These are phyloP conservation scores for Neoaliturus tenellus DNA, from an alignment of 2,888 invertebrate species.

Conservation along the genomic window DNA sequence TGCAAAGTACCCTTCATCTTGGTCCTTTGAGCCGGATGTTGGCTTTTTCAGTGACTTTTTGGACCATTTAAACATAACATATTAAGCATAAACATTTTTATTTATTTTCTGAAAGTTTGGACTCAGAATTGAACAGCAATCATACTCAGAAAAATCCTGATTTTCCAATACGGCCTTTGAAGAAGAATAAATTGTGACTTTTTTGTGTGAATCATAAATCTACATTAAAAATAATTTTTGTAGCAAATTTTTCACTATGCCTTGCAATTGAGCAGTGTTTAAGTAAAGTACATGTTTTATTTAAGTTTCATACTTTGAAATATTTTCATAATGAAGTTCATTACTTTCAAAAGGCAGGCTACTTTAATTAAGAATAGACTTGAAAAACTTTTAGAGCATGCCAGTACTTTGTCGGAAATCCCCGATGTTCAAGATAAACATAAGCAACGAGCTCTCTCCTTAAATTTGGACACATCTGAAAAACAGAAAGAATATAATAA, in stretches of 20 bases:
- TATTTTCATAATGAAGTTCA: slow-evolving; percentile 1
- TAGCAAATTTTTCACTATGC: background rate
- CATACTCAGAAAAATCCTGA: background rate
- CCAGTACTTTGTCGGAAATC: background rate
- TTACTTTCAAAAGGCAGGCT: background rate
- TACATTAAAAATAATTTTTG: too few species aligned
- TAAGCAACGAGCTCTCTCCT: background rate
- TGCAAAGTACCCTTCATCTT: background rate
- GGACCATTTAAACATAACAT: background rate
- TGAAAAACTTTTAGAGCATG: slow-evolving; percentile 10
- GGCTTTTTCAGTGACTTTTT: too few species aligned
- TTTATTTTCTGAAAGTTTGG: too few species aligned
- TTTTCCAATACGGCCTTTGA: background rate
- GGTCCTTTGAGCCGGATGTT: background rate
- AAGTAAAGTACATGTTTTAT: background rate
- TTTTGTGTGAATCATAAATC: background rate
- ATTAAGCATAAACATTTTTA: too few species aligned
- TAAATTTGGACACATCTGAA: background rate
- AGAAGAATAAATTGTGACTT: background rate
- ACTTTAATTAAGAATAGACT: slow-evolving; percentile 17
- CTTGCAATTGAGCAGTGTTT: background rate
- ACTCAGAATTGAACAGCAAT: background rate
- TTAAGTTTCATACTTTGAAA: too few species aligned
- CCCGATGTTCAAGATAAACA: slow-evolving; percentile 8
- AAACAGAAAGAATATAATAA: slow-evolving; percentile 30